Evolutionary conservation across 1,140 invertebrate genomes (phyloP).

Genomic region (Diabrotica undecimpunctata): DNA sequence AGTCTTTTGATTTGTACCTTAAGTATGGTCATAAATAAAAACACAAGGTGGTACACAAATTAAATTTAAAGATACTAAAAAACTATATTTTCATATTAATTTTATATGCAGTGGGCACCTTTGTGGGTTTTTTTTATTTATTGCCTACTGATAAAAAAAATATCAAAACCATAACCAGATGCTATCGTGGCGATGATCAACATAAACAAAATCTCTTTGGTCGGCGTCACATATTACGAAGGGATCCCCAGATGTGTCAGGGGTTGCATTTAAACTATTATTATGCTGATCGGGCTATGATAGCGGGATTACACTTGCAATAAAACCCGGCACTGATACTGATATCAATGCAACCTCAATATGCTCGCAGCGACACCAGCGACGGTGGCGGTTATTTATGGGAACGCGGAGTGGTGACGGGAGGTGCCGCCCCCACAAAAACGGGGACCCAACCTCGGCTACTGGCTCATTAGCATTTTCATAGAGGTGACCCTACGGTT

Average conservation of each 20-base stretch:
- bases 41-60: too few species aligned
- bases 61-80: too few species aligned
- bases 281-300: slow-evolving; percentile 49
- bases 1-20: too few species aligned
- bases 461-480: neutral
- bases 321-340: slow-evolving; percentile 47
- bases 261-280: slow-evolving; percentile 44
- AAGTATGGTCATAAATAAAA: too few species aligned
- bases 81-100: too few species aligned
- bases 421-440: slow-evolving; percentile 25
- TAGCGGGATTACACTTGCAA: slow-evolving; percentile 48
- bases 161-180: neutral
- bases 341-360: slow-evolving; percentile 49
- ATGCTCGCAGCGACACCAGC: slow-evolving; percentile 33
- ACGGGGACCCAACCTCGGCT: slow-evolving; percentile 6
- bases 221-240: neutral
- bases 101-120: too few species aligned
- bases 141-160: too few species aligned
- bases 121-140: too few species aligned
- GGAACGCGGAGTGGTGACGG: slow-evolving; percentile 40
- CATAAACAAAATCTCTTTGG: neutral
- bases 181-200: neutral
- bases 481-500: neutral
- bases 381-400: slow-evolving; percentile 43
- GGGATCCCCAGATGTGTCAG: slow-evolving; percentile 41